These are phyloP conservation scores for Phaedon cochleariae DNA, from an alignment of 2,888 invertebrate species.

Conservation along the genomic window DNA sequence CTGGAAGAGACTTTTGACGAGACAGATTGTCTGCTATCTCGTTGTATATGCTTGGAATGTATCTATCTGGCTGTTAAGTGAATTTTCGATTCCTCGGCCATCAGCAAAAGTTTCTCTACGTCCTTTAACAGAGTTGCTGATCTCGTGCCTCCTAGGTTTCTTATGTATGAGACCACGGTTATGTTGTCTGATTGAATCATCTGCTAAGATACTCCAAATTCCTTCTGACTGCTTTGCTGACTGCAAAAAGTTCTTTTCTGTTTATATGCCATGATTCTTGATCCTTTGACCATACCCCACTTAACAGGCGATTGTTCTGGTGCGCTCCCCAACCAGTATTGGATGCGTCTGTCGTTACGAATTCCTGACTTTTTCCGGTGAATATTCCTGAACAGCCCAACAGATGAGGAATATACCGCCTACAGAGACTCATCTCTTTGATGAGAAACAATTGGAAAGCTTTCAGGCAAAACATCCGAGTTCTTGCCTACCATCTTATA, in stretches of 20 bases:
- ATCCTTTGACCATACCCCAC: conserved; percentile 19
- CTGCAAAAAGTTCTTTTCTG: conserved; percentile 37
- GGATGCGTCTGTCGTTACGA: conserved; percentile 37
- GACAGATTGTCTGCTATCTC: conserved; percentile 30
- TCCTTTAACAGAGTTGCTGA: conserved; percentile 18
- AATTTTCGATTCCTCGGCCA: no score
- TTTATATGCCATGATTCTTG: conserved; percentile 39
- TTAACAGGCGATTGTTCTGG: conserved; percentile 11
- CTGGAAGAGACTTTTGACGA: no score
- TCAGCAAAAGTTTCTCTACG: no score
- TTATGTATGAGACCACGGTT: conserved; percentile 36
- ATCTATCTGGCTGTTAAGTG: conserved; percentile 34
- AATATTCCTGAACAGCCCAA: conserved; percentile 32
- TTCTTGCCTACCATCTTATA: no score
- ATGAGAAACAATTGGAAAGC: neutral
- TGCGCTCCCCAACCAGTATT: conserved; percentile 37
- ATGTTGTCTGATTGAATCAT: conserved; percentile 39
- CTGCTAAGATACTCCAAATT: conserved; percentile 1
- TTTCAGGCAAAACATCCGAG: no score
- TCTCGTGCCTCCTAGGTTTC: conserved; percentile 37
- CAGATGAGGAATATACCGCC: neutral
- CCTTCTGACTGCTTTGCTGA: conserved; percentile 18
- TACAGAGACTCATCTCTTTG: neutral
- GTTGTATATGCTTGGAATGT: no score
- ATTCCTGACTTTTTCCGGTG: conserved; percentile 23